Percentiles rank a stretch among this genome's conserved stretches.
phyloP scores from a whole-genome alignment of 1,140 invertebrate genomes.

The Triops longicaudatus region DNA sequence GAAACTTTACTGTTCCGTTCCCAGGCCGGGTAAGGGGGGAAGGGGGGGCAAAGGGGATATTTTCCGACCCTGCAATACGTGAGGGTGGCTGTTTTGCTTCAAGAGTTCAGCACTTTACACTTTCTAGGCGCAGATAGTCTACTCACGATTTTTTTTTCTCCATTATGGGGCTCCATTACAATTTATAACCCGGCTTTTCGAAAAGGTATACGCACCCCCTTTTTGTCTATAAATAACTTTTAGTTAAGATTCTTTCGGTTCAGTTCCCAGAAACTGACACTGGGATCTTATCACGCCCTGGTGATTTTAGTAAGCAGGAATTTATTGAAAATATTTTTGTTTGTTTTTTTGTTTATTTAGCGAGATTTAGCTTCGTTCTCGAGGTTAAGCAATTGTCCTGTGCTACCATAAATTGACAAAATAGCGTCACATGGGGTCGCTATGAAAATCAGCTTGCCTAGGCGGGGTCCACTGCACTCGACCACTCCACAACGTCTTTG shows the following conservation, averaged over 20 bases:
- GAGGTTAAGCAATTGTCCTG: no score
- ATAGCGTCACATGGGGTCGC: no score
- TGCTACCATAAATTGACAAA: no score
- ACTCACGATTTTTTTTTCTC: background rate
- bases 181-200: background rate
- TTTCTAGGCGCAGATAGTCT: background rate
- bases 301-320: no score
- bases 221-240: background rate
- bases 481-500: no score
- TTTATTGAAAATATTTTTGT: no score
- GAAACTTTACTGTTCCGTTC: slow-evolving; percentile 11
- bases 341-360: no score
- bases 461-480: no score
- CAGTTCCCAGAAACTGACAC: background rate
- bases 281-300: background rate
- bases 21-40: background rate
- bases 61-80: background rate
- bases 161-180: background rate
- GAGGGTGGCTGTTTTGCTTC: background rate
- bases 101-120: background rate
- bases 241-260: background rate
- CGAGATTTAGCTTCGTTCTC: no score
- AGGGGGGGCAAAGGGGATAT: background rate
- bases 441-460: no score
- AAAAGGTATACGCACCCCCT: background rate